Percentiles rank a stretch among this genome's conserved stretches.
These are phyloP conservation scores for Ormyrus nitidulus DNA, from an alignment of 2,888 invertebrate genomes.

Conservation along the genomic window DNA sequence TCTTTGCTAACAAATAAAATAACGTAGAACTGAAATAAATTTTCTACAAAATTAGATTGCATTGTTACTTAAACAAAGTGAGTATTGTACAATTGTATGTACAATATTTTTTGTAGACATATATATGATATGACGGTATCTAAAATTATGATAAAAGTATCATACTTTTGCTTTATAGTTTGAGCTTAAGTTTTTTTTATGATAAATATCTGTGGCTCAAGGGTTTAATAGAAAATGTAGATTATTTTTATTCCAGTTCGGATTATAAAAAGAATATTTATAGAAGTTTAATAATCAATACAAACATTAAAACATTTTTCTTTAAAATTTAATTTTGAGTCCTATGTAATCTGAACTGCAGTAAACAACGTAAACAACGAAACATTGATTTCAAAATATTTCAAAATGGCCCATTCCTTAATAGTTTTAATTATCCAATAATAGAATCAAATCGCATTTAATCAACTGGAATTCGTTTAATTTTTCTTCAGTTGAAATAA, in stretches of 20 bases:
- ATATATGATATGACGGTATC: not conserved
- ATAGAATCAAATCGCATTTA: not conserved
- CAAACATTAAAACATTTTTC: constrained; percentile 6
- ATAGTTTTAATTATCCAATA: constrained; percentile 2
- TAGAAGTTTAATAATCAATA: not conserved
- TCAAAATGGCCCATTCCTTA: constrained; percentile 16
- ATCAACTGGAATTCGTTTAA: constrained; percentile 19
- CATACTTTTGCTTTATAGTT: constrained; percentile 9
- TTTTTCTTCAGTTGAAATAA: constrained; percentile 18
- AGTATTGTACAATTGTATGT: constrained; percentile 35
- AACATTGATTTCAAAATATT: constrained; percentile 6
- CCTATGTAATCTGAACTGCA: no score
- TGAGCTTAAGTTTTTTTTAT: not conserved
- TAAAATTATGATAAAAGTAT: not conserved
- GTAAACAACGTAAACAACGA: not conserved
- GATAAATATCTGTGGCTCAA: no score
- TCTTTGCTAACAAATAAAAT: constrained; percentile 7
- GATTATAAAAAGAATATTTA: not conserved
- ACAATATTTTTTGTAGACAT: constrained; percentile 30
- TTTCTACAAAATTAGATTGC: constrained; percentile 41
- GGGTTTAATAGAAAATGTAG: no score
- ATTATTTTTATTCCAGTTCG: not conserved
- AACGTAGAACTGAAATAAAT: constrained; percentile 40
- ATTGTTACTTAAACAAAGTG: constrained; percentile 39
- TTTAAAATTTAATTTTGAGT: not conserved